Conservation (phyloP, 2,113 vertebrate species). For the Panurus biarmicus region DNA sequence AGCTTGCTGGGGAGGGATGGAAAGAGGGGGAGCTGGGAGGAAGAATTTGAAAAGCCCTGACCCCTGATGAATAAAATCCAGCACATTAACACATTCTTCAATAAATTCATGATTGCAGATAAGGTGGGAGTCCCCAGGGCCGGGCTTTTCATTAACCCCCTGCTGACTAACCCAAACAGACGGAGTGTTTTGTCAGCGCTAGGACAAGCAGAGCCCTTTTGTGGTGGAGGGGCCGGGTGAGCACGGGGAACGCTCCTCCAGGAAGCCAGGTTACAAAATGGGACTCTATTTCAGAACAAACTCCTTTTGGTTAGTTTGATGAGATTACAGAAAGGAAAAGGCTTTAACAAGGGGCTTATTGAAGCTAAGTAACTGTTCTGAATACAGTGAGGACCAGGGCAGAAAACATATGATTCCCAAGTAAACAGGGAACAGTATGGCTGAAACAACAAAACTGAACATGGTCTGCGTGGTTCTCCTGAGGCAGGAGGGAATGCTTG, state of each 20-base stretch:
- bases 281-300: slow-evolving; percentile 58
- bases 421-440: slow-evolving; percentile 3
- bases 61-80: slow-evolving; percentile 71
- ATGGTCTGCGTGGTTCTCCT: accelerated
- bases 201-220: slow-evolving; percentile 62
- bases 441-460: background rate
- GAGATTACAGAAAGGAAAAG: slow-evolving; percentile 58
- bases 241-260: slow-evolving; percentile 15
- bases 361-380: slow-evolving; percentile 53
- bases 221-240: slow-evolving; percentile 23
- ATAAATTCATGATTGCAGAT: slow-evolving; percentile 69
- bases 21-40: slow-evolving; percentile 61
- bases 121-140: slow-evolving; percentile 65
- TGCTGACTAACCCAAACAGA: slow-evolving; percentile 66
- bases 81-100: slow-evolving; percentile 74
- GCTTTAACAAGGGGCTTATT: slow-evolving; percentile 55
- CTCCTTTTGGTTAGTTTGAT: slow-evolving; percentile 57
- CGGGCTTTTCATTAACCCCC: slow-evolving; percentile 70
- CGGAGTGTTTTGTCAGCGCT: slow-evolving; percentile 56
- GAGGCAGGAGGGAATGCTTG: background rate
- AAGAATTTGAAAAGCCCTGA: slow-evolving; percentile 79
- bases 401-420: slow-evolving; percentile 42
- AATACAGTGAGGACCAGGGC: slow-evolving; percentile 49
- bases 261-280: slow-evolving; percentile 53
- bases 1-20: slow-evolving; percentile 73